Conservation (phyloP, 2,888 invertebrate genomes). For the Drosophila kanekoi region DNA sequence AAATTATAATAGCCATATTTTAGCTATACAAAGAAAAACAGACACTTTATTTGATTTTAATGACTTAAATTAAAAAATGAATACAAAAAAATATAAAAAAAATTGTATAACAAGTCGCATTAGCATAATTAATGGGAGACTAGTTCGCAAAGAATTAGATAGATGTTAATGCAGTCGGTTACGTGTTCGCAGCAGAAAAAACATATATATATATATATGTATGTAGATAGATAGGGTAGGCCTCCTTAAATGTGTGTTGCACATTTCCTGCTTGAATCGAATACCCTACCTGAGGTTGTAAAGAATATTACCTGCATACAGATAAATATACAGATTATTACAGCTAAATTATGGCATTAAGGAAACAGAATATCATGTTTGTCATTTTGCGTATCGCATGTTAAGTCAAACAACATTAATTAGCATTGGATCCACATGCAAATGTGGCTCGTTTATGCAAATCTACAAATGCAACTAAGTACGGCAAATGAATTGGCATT, state of each 20-base stretch:
- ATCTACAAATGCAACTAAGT: constrained; percentile 37
- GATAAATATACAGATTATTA: no score
- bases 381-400: constrained; percentile 7
- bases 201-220: no score
- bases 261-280: constrained; percentile 1
- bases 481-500: constrained; percentile 35
- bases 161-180: background rate
- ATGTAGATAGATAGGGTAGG: background rate
- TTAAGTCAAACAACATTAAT: constrained; percentile 24
- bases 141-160: background rate
- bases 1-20: no score
- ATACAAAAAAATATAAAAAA: background rate
- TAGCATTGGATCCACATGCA: constrained; percentile 5
- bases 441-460: constrained; percentile 54
- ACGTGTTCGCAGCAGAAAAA: background rate
- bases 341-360: constrained; percentile 13
- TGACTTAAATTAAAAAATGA: background rate
- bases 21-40: no score
- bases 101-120: background rate
- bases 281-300: background rate
- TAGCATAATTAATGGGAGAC: constrained; percentile 8
- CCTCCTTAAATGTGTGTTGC: background rate
- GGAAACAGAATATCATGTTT: constrained; percentile 27
- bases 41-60: constrained; percentile 1
- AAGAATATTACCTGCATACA: background rate